phyloP scores from a whole-genome alignment of 2,797 vertebrate genomes.

The Myotis vivesi region DNA sequence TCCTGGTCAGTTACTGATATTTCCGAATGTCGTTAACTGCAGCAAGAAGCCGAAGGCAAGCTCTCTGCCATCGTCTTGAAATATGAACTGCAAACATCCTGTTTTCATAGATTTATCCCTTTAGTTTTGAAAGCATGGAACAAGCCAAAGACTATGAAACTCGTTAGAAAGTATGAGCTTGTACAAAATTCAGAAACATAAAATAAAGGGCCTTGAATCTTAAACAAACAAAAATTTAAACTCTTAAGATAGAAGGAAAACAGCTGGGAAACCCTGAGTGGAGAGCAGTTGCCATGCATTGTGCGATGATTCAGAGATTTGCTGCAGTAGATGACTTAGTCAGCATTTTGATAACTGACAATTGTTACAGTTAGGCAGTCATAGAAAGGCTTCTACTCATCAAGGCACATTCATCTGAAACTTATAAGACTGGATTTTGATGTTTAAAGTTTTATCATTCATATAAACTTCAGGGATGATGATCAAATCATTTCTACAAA shows the following conservation, averaged over 20 bases:
- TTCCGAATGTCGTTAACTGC: neutral
- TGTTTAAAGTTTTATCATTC: slow-evolving; percentile 17
- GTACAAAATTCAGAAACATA: neutral
- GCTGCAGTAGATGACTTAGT: neutral
- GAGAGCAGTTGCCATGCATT: neutral
- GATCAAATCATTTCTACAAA: neutral
- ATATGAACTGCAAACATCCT: neutral
- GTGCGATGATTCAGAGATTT: neutral
- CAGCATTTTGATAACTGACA: slow-evolving; percentile 26
- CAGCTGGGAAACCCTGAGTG: neutral
- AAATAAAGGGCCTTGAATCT: neutral
- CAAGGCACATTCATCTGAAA: neutral
- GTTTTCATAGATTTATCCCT: slow-evolving; percentile 8
- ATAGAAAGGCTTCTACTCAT: neutral
- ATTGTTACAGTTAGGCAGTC: neutral
- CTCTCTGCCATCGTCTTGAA: neutral
- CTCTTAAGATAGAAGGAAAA: neutral
- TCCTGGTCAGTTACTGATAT: neutral
- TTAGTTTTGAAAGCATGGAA: slow-evolving; percentile 40
- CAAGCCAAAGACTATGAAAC: neutral
- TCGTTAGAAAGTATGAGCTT: neutral
- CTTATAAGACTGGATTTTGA: neutral
- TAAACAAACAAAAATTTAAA: slow-evolving; percentile 4
- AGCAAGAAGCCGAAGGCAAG: neutral
- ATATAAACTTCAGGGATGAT: neutral